Evolutionary conservation across 2,113 vertebrate genomes (phyloP).

Genomic region (Chaetodon trifascialis): DNA sequence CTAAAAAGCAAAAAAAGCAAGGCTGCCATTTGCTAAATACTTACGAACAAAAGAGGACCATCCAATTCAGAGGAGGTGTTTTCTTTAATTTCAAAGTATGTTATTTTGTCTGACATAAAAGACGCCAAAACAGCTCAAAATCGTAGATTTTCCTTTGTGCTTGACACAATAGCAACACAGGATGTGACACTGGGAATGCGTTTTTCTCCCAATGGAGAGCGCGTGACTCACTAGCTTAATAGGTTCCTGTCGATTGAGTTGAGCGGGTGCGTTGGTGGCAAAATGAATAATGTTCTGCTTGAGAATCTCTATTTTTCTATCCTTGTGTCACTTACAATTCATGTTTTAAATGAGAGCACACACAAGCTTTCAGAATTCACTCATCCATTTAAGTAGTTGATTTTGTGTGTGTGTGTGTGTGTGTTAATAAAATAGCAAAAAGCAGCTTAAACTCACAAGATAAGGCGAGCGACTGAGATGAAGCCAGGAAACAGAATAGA

Average conservation of each 20-base stretch:
- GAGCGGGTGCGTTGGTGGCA: constrained; percentile 22
- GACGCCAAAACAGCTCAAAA: not conserved
- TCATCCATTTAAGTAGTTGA: constrained; percentile 34
- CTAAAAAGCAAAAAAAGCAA: not conserved
- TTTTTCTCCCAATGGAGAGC: constrained; percentile 1
- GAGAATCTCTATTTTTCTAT: constrained; percentile 39
- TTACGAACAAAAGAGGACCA: not conserved
- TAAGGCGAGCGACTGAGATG: constrained; percentile 29
- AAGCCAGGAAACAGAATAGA: constrained; percentile 40
- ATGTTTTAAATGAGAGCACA: constrained; percentile 37
- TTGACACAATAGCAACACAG: not conserved
- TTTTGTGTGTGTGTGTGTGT: not conserved
- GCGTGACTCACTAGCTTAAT: constrained; percentile 35
- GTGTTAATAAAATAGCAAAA: constrained; percentile 28
- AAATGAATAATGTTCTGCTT: constrained; percentile 38
- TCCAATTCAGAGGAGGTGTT: not conserved
- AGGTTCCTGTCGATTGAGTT: constrained; percentile 25
- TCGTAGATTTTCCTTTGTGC: constrained; percentile 25
- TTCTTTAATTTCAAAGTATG: not conserved
- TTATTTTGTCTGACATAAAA: constrained; percentile 8
- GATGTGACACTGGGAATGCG: constrained; percentile 13
- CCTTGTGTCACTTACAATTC: constrained; percentile 32
- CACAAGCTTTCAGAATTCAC: constrained; percentile 17
- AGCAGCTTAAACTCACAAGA: constrained; percentile 50
- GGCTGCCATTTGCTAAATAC: not conserved